Conservation (phyloP, 2,113 vertebrate genomes). For the Tragelaphus strepsiceros region DNA sequence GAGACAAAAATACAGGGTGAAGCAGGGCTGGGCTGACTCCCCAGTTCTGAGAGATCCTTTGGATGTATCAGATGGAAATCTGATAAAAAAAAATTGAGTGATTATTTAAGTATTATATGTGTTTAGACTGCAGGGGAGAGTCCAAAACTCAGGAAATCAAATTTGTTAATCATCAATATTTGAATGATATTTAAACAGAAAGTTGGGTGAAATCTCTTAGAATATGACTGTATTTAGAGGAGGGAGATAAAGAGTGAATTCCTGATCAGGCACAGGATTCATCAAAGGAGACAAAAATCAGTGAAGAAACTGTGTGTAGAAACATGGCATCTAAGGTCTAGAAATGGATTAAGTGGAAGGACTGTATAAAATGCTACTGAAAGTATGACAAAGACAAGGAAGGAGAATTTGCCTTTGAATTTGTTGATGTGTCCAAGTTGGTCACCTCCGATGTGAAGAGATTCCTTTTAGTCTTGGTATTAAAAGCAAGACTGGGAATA, state of each 20-base stretch:
- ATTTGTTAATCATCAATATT: not conserved
- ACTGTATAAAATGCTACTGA: not conserved
- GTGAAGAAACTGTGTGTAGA: not conserved
- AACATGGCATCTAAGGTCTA: not conserved
- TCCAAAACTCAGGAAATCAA: not conserved
- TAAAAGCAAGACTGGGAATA: not conserved
- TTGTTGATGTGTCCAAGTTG: not conserved
- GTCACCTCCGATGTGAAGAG: not conserved
- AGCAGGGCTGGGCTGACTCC: not conserved
- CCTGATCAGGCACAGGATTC: not conserved
- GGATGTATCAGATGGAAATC: not conserved
- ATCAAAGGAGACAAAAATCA: not conserved
- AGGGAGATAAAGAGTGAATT: not conserved
- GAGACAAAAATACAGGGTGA: not conserved
- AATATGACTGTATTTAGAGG: not conserved
- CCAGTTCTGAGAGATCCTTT: not conserved
- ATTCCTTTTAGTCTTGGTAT: not conserved
- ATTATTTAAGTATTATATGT: not conserved
- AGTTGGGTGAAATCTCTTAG: not conserved
- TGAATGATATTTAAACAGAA: not conserved
- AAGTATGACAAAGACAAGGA: not conserved
- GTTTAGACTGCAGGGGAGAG: not conserved
- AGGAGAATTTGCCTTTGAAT: not conserved
- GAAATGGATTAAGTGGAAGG: not conserved
- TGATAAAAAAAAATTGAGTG: fast-evolving